phyloP scores from a whole-genome alignment of 2,797 vertebrate genomes.

The Chaetophractus vellerosus region DNA sequence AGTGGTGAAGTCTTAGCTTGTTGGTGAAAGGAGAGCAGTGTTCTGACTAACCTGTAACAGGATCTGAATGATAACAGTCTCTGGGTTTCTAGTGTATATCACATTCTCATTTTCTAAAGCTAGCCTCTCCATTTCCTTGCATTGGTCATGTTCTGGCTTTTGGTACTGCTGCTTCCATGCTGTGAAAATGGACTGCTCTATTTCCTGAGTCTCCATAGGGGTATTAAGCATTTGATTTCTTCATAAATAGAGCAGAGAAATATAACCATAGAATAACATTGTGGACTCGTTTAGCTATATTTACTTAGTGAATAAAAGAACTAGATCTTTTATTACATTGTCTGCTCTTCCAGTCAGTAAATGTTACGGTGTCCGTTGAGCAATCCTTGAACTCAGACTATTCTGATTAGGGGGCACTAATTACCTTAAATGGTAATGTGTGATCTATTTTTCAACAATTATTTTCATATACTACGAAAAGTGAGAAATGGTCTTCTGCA shows the following conservation, averaged over 20 bases:
- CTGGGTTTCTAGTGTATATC: not conserved
- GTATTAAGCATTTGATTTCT: constrained; percentile 62
- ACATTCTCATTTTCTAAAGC: not conserved
- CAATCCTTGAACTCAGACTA: not conserved
- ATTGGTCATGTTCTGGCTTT: not conserved
- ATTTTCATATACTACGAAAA: not conserved
- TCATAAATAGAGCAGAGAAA: constrained; percentile 74
- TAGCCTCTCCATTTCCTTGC: rapidly evolving
- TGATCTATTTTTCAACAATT: not conserved
- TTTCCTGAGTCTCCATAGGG: constrained; percentile 9
- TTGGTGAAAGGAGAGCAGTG: not conserved
- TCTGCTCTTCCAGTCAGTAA: constrained; percentile 73
- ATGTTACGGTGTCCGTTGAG: constrained; percentile 60
- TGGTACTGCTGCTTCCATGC: not conserved
- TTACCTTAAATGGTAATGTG: constrained; percentile 38
- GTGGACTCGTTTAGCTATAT: constrained; percentile 60
- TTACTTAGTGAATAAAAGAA: constrained; percentile 73
- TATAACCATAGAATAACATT: constrained; percentile 65
- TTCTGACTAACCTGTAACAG: not conserved
- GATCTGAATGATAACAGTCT: not conserved
- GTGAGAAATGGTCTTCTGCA: not conserved
- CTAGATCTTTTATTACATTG: constrained; percentile 59
- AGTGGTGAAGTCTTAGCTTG: not conserved
- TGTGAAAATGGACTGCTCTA: constrained; percentile 45
- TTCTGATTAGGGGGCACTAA: constrained; percentile 33